These are phyloP conservation scores for Uloborus plumipes DNA, from an alignment of 2,888 invertebrate genomes.

Conservation along the genomic window DNA sequence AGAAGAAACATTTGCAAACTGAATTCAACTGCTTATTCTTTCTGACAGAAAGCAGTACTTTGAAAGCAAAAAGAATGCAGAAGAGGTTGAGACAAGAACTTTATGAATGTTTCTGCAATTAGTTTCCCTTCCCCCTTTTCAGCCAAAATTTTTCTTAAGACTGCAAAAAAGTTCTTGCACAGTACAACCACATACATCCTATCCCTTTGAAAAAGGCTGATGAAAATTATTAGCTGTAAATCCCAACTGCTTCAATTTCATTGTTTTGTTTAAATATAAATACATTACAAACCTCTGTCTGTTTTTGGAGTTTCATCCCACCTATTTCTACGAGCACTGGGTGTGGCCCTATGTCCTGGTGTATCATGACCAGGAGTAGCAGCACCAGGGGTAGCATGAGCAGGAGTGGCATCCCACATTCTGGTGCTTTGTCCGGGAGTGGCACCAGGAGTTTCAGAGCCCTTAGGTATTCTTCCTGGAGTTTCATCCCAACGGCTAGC, in stretches of 20 bases:
- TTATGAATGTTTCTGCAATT: too few species aligned
- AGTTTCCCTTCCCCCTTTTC: too few species aligned
- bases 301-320: conserved; percentile 99
- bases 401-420: conserved; percentile 97
- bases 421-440: conserved; percentile 90
- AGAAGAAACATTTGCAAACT: too few species aligned
- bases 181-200: too few species aligned
- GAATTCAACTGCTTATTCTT: too few species aligned
- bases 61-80: too few species aligned
- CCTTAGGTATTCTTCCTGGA: conserved; percentile 78
- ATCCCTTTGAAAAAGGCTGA: too few species aligned
- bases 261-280: background rate
- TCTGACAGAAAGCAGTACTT: too few species aligned
- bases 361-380: conserved; percentile 88
- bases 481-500: conserved; percentile 95
- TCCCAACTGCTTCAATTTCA: background rate
- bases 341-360: conserved; percentile 77
- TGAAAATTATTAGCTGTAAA: too few species aligned
- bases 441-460: conserved; percentile 79
- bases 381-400: conserved; percentile 87
- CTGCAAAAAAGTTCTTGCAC: too few species aligned
- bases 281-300: conserved; percentile 79
- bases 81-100: too few species aligned
- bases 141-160: too few species aligned
- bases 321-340: conserved; percentile 87